Base-by-base conservation (phyloP, 1,140 invertebrate genomes). In the Linepithema humile region DNA sequence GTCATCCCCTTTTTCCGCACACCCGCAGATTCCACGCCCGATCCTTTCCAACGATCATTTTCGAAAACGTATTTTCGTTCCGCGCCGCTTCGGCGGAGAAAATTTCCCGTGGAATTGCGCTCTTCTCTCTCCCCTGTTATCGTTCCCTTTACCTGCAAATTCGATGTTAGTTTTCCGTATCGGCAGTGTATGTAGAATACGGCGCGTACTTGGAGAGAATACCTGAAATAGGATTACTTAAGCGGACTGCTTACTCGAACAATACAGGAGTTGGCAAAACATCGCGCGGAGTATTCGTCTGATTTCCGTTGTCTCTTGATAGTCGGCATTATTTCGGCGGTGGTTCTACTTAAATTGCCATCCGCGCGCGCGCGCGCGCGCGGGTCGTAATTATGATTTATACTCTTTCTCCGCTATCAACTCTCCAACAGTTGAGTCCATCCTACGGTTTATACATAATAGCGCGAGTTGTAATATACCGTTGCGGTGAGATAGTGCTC, bases 371-470 rank as follows among this genome's bases (percentile, higher is more conserved):
- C 32, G n/a, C 45, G 75, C 74, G 60, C 38, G 60, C 35, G 10
- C 12, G 55, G 48, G 48, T 80, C 64, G n/a, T 80, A 80, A 80
- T 80, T 80, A 80, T 80, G 75, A 80, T 80, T 80, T 80, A 77
- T 77, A 77, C 29, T 48, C 73, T 77, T 64, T 77, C 73, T 3
- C 40, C 29, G 40, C 73, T 77, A 80, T 80, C 75, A 20, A 32
- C 35, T 20, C 35, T n/a, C 48, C 32, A 80, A 69, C 62, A n/a
- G n/a, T n/a, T n/a, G n/a, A n/a, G n/a, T n/a, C n/a, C n/a, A 55
- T 70, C 48, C 75, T 57, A 53, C 35, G 57, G 75, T 80, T 80
- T 80, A 80, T 69, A 55, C 64, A 80, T 80, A 80, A 80, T 80
- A 80, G 64, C 48, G 48, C 35, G 75, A 69, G 62, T 80, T 80